Evolutionary conservation across 53 echinoderm and acorn worm species (phyloP), one percentile per base, ranked within the genome.

Genomic region (Paracentrotus lividus): DNA sequence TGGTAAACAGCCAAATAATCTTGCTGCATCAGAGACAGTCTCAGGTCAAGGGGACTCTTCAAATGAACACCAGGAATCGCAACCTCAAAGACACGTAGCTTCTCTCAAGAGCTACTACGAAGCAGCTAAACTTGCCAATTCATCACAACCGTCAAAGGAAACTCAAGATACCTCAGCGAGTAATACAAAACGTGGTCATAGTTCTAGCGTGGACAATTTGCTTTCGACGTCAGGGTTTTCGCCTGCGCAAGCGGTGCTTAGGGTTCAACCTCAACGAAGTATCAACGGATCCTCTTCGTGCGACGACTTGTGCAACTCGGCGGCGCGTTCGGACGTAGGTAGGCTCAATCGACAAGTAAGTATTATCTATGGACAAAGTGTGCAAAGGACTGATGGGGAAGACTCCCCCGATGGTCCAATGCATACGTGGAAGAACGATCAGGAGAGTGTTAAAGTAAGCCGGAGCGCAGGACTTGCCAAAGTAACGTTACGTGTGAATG

Each of bases 61-160:
- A 2, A 8, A n/a, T 47, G 81, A 81, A 47, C 81, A 81, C 44
- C 91, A 26, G 6, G 81, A 92, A 23, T 8, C 42, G 0, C 92
- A 92, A 43, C 92, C 92, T 42, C 78, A 78, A 26, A 92, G 58
- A 57, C 92, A 92, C 43, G 81, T 92, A 56, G 92, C 92, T 0
- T 78, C 92, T 13, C 58, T 92, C n/a, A 77, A 58, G 81, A 92
- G 92, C 24, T 92, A 92, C 29, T 92, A 92, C 26, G 92, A 92
- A 92, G 92, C 77, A 33, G 92, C 92, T 42, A 92, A 92, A 92
- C 92, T 92, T 92, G 92, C 92, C 92, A 92, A 92, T 57, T 77
- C 92, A 78, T 13, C 89, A 61, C 89, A 89, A 42, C 42, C 20
- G 55, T 26, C 89, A 89, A 43, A 55, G 1, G 64, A 43, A 61